phyloP scores from a whole-genome alignment of 53 echinoderm and acorn worm species.

The Temnopleurus reevesii region DNA sequence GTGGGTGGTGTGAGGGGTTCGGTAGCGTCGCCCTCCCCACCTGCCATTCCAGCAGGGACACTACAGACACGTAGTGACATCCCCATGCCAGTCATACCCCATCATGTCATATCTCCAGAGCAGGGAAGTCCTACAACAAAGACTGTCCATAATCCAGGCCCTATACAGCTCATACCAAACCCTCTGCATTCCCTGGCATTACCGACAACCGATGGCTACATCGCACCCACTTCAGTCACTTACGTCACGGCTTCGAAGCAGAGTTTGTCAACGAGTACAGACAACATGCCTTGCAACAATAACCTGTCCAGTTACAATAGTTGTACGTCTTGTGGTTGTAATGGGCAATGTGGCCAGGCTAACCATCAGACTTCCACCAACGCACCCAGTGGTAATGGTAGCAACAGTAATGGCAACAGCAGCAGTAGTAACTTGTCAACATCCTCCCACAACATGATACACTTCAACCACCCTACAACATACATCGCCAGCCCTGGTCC shows the following conservation, averaged over 20 bases:
- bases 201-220: constrained; percentile 37
- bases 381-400: constrained; percentile 28
- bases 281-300: constrained; percentile 66
- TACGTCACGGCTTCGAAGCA: constrained; percentile 69
- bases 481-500: constrained; percentile 58
- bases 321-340: constrained; percentile 82
- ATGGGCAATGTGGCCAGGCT: constrained; percentile 73
- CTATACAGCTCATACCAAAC: constrained; percentile 40
- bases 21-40: constrained; percentile 39
- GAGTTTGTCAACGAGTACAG: constrained; percentile 46
- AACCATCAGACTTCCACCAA: constrained; percentile 62
- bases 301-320: constrained; percentile 63
- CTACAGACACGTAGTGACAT: constrained; percentile 33
- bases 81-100: not conserved
- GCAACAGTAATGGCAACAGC: constrained; percentile 24
- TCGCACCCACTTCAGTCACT: constrained; percentile 76
- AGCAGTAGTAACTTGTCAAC: constrained; percentile 6
- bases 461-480: constrained; percentile 52
- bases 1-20: constrained; percentile 13
- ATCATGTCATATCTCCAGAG: not conserved
- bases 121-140: constrained; percentile 21
- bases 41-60: constrained; percentile 48
- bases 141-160: constrained; percentile 22
- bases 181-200: constrained; percentile 44
- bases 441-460: constrained; percentile 57